Conservation (phyloP, 1,140 invertebrate species). For the Artemia franciscana region DNA sequence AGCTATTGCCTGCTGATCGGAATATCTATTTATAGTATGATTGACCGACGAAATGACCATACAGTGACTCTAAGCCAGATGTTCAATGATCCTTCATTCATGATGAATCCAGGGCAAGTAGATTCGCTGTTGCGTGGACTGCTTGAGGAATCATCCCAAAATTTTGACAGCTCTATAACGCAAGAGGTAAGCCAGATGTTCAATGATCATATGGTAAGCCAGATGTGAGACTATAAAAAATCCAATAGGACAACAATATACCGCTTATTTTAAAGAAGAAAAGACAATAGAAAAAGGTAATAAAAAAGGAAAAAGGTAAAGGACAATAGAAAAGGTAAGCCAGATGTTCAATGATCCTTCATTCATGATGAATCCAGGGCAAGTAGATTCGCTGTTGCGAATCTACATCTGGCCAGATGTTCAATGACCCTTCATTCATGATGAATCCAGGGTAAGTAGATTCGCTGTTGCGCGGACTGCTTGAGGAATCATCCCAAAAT, state of each 20-base stretch:
- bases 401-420: no score
- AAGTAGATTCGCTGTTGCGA: no score
- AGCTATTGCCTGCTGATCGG: no score
- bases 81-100: not conserved
- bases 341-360: no score
- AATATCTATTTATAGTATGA: not conserved
- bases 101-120: not conserved
- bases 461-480: not conserved
- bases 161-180: not conserved
- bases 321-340: no score
- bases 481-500: not conserved
- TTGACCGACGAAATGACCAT: not conserved
- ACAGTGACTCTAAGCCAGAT: not conserved
- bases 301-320: no score
- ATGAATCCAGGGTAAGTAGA: not conserved
- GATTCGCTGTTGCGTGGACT: constrained; percentile 2
- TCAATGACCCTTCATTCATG: not conserved
- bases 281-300: no score
- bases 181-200: not conserved
- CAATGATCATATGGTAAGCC: no score
- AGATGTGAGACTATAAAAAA: no score
- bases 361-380: no score
- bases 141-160: not conserved
- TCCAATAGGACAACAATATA: no score
- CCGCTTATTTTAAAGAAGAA: no score